Conservation (phyloP, 2,113 vertebrate species). For the Carettochelys insculpta region DNA sequence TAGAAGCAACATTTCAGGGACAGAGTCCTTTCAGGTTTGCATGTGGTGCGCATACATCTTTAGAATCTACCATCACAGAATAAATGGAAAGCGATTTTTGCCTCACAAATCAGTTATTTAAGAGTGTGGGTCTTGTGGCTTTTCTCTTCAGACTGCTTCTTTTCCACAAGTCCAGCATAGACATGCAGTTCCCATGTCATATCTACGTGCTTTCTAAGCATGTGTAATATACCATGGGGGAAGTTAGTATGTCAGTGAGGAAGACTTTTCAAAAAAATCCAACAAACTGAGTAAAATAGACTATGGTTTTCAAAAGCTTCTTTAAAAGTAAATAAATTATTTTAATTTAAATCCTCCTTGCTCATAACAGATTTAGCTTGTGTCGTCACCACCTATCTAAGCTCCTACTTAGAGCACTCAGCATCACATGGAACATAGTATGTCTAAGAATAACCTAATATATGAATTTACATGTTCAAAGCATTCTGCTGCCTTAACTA, state of each 20-base stretch:
- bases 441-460: accelerated
- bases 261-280: background rate
- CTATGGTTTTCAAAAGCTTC: background rate
- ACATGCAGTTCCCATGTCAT: background rate
- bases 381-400: background rate
- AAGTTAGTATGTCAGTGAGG: background rate
- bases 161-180: background rate
- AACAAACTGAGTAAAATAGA: background rate
- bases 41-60: background rate
- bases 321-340: background rate
- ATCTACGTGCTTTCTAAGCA: background rate
- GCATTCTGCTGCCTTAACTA: background rate
- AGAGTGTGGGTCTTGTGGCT: too few species aligned
- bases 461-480: background rate
- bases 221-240: background rate
- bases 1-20: background rate
- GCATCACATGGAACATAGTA: background rate
- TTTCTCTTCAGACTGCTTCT: background rate
- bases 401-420: background rate
- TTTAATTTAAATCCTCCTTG: background rate
- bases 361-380: accelerated
- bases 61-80: background rate
- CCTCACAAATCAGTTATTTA: background rate
- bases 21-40: background rate
- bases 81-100: background rate